Percentiles rank a stretch among this genome's conserved stretches.
Conservation (phyloP, 2,113 vertebrate species). For the Gadus chalcogrammus region DNA sequence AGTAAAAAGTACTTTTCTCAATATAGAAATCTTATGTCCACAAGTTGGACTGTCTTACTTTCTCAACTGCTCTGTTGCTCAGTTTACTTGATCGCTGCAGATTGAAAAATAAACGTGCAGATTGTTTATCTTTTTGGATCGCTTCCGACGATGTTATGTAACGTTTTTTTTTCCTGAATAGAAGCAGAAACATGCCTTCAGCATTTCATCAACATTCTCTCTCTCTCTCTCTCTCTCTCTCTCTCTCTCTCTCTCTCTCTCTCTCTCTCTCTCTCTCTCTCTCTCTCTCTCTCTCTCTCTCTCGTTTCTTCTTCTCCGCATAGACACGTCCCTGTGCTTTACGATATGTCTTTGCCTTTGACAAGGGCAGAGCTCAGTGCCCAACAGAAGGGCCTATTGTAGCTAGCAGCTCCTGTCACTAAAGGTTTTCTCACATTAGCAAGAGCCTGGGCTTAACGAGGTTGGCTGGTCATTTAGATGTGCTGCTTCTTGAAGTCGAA, state of each 20-base stretch:
- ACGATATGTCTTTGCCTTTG: no score
- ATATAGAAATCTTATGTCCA: constrained; percentile 60
- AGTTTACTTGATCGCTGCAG: neutral
- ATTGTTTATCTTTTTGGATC: neutral
- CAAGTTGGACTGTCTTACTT: no score
- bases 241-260: constrained; percentile 16
- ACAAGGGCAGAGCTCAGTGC: no score
- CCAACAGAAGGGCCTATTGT: no score
- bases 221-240: constrained; percentile 21
- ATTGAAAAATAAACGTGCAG: no score
- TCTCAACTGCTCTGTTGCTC: neutral
- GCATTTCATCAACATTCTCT: constrained; percentile 20
- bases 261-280: neutral
- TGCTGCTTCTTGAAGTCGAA: neutral
- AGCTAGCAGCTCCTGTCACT: no score
- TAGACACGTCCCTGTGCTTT: neutral
- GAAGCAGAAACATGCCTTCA: constrained; percentile 52
- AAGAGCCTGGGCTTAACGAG: neutral
- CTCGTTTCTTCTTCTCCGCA: neutral
- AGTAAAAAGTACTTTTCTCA: no score
- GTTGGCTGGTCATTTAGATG: neutral
- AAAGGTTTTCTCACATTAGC: no score
- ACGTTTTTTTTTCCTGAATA: constrained; percentile 49
- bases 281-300: constrained; percentile 13
- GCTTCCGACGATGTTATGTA: constrained; percentile 15